phyloP scores from a whole-genome alignment of 2,888 invertebrate species.

The Drosophila kambysellisi region DNA sequence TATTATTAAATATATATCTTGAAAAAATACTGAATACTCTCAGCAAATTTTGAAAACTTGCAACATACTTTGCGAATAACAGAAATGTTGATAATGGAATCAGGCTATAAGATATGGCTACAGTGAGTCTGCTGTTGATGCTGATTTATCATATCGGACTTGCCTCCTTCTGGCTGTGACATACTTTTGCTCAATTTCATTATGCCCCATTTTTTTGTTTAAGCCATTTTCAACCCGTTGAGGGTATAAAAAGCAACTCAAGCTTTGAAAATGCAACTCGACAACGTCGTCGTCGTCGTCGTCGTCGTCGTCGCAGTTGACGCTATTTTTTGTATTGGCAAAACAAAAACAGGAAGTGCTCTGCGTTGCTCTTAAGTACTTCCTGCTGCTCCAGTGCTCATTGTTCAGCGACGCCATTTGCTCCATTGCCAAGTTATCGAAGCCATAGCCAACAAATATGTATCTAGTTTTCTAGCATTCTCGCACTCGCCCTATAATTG shows the following conservation, averaged over 20 bases:
- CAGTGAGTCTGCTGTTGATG: background rate
- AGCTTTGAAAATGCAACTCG: slow-evolving; percentile 74
- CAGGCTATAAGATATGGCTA: background rate
- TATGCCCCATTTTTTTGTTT: background rate
- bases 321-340: slow-evolving; percentile 75
- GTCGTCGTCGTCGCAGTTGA: slow-evolving; percentile 62
- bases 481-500: slow-evolving; percentile 56
- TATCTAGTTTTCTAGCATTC: slow-evolving; percentile 60
- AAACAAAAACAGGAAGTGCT: slow-evolving; percentile 83
- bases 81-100: background rate
- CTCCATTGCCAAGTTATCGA: slow-evolving; percentile 57
- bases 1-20: background rate
- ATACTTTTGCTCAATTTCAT: background rate
- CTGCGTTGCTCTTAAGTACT: slow-evolving; percentile 81
- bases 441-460: slow-evolving; percentile 42
- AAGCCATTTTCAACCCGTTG: background rate
- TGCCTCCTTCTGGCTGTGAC: background rate
- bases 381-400: slow-evolving; percentile 70
- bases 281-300: slow-evolving; percentile 34
- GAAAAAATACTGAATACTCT: too few relatives aligned
- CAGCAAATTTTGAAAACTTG: too few relatives aligned
- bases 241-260: slow-evolving; percentile 16
- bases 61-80: background rate
- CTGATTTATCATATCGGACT: background rate
- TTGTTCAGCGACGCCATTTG: slow-evolving; percentile 53